Evolutionary conservation across 2,113 vertebrate species (phyloP).

Genomic region (Serranochromis macrocephalus): DNA sequence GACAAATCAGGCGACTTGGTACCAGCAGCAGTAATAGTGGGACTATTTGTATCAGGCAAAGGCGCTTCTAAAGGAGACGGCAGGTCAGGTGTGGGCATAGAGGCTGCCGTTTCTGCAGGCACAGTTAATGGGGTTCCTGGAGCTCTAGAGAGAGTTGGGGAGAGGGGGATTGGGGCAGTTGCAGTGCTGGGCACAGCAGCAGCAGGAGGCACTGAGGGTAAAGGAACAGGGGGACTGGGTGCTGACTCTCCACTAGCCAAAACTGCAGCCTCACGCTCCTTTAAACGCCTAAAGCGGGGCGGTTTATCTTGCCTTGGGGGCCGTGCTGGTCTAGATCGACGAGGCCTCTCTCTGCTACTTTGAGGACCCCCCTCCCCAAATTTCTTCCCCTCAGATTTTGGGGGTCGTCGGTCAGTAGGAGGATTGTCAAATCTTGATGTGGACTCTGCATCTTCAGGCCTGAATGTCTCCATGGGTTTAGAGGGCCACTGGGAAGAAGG

Average conservation of each 20-base stretch:
- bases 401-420: constrained; percentile 72
- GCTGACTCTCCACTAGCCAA: constrained; percentile 52
- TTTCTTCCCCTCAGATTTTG: constrained; percentile 83
- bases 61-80: constrained; percentile 32
- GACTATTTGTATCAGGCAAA: constrained; percentile 40
- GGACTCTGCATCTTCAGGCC: constrained; percentile 67
- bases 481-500: constrained; percentile 85
- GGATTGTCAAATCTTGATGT: constrained; percentile 57
- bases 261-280: constrained; percentile 84
- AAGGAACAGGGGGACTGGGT: constrained; percentile 10
- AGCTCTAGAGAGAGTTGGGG: constrained; percentile 63
- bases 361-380: constrained; percentile 80
- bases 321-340: constrained; percentile 86
- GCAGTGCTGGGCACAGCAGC: constrained; percentile 4
- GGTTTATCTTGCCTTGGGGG: constrained; percentile 97
- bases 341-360: constrained; percentile 81
- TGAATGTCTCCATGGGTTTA: constrained; percentile 80
- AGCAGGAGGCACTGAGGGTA: constrained; percentile 43
- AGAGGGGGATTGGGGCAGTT: constrained; percentile 28
- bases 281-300: constrained; percentile 88
- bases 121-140: constrained; percentile 66
- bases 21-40: constrained; percentile 67
- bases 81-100: constrained; percentile 16
- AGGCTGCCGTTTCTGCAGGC: constrained; percentile 37
- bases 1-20: constrained; percentile 96